These are phyloP conservation scores for Elmis aenea DNA, from an alignment of 2,888 invertebrate genomes.

Conservation along the genomic window DNA sequence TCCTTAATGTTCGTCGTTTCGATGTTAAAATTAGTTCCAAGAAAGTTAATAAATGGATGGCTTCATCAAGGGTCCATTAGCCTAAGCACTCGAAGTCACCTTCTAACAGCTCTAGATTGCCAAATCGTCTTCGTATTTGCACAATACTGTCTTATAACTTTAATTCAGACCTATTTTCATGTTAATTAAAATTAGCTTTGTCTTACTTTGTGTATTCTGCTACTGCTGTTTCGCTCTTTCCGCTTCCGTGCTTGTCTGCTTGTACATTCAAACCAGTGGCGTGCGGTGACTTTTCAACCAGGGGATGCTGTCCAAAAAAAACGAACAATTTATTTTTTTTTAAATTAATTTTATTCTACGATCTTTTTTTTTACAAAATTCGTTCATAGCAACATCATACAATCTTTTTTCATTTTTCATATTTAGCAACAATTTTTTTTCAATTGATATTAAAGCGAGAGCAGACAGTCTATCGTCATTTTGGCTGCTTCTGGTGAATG, in stretches of 20 bases:
- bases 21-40: neutral
- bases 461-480: no score
- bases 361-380: no score
- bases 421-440: no score
- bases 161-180: constrained; percentile 24
- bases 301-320: no score
- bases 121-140: constrained; percentile 28
- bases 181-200: constrained; percentile 26
- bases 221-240: neutral
- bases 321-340: no score
- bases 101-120: constrained; percentile 18
- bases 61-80: constrained; percentile 22
- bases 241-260: neutral
- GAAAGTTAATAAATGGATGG: neutral
- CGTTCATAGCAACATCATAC: no score
- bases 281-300: no score
- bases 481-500: no score
- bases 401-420: no score
- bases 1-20: neutral
- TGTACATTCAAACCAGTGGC: no score
- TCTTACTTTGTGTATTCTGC: constrained; percentile 8
- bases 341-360: no score
- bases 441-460: no score
- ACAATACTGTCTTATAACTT: constrained; percentile 25
- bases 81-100: constrained; percentile 22